phyloP scores from a whole-genome alignment of 2,888 invertebrate species.

The Drosophila austrosaltans region DNA sequence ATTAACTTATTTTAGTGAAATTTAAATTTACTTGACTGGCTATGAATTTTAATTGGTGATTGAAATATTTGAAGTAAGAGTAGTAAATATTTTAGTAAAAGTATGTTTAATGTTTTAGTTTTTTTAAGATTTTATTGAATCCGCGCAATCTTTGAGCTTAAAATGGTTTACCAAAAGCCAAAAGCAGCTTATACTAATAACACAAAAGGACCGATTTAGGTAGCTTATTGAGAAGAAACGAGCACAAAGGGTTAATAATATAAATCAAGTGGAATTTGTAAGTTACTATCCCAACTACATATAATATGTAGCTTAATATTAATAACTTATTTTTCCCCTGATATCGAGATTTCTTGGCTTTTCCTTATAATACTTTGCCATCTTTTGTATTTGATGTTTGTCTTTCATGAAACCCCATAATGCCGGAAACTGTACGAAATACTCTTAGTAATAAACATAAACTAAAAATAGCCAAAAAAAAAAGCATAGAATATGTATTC shows the following conservation, averaged over 20 bases:
- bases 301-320: neutral
- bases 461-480: constrained; percentile 36
- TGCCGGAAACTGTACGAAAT: constrained; percentile 4
- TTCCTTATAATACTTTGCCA: neutral
- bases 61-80: too few relatives aligned
- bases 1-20: too few relatives aligned
- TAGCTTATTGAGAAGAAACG: too few relatives aligned
- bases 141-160: too few relatives aligned
- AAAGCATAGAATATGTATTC: neutral
- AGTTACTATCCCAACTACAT: neutral
- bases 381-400: neutral
- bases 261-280: neutral
- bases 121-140: too few relatives aligned
- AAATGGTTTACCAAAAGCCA: too few relatives aligned
- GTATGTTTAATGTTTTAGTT: too few relatives aligned
- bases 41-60: too few relatives aligned
- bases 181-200: too few relatives aligned
- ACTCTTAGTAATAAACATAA: constrained; percentile 6
- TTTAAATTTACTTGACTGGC: too few relatives aligned
- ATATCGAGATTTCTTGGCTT: neutral
- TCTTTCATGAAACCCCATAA: neutral
- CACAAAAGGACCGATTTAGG: too few relatives aligned
- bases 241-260: neutral
- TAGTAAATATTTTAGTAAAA: too few relatives aligned
- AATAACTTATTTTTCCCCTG: neutral